These are phyloP conservation scores for Syngnathus rostellatus DNA, from an alignment of 2,797 vertebrate genomes.

Conservation along the genomic window DNA sequence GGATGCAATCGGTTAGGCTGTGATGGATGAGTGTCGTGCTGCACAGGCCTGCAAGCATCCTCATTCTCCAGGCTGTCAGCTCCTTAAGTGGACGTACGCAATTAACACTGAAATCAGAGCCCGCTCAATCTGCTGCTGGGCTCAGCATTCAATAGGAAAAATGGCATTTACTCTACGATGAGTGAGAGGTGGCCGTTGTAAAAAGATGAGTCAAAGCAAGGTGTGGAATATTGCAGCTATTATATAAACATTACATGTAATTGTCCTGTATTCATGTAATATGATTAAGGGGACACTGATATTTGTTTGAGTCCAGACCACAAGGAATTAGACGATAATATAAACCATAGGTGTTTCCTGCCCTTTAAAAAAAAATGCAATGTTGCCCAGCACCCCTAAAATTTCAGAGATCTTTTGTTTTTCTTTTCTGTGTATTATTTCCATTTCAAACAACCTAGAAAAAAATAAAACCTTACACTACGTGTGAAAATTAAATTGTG, in stretches of 20 bases:
- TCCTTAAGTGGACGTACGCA: slow-evolving; percentile 85
- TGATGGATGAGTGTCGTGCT: slow-evolving; percentile 83
- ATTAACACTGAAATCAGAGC: slow-evolving; percentile 85
- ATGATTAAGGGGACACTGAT: background rate
- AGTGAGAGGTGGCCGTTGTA: slow-evolving; percentile 36
- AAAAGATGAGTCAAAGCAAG: background rate
- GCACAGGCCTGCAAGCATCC: slow-evolving; percentile 69
- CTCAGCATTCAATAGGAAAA: slow-evolving; percentile 69
- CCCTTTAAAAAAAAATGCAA: too few species aligned
- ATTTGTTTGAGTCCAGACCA: background rate
- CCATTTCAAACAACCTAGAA: too few species aligned
- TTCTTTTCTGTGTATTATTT: too few species aligned
- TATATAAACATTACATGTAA: background rate
- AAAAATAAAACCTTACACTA: too few species aligned
- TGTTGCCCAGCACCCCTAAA: too few species aligned
- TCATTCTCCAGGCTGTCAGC: slow-evolving; percentile 79
- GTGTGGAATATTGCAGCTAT: background rate
- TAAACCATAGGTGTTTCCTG: too few species aligned
- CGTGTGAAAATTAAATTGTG: too few species aligned
- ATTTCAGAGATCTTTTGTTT: too few species aligned
- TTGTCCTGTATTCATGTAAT: background rate
- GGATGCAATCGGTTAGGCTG: slow-evolving; percentile 81
- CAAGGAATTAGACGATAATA: background rate
- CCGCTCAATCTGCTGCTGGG: slow-evolving; percentile 80
- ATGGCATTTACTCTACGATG: slow-evolving; percentile 59